These are phyloP conservation scores for Cololabis saira DNA, from an alignment of 2,113 vertebrate species.

Conservation along the genomic window DNA sequence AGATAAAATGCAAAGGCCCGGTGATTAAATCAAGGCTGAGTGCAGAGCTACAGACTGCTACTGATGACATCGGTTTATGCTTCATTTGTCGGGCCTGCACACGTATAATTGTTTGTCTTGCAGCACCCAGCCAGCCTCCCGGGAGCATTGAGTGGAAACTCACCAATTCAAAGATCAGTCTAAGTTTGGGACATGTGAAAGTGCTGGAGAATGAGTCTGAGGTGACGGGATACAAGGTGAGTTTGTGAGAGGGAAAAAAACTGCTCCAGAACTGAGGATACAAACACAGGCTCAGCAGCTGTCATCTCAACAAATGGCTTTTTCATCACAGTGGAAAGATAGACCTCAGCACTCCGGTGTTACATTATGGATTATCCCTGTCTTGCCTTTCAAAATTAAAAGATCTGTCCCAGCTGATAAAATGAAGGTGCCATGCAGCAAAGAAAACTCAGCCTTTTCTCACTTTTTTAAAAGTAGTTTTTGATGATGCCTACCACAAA, in stretches of 20 bases:
- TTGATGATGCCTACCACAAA: conserved; percentile 19
- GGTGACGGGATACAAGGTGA: conserved; percentile 92
- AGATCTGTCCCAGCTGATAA: conserved; percentile 71
- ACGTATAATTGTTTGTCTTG: conserved; percentile 62
- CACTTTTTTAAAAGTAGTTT: background rate
- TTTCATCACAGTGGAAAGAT: conserved; percentile 58
- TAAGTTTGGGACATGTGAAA: conserved; percentile 92
- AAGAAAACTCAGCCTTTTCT: conserved; percentile 16
- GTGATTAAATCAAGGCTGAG: conserved; percentile 9
- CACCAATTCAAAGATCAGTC: conserved; percentile 89
- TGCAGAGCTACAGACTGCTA: conserved; percentile 6
- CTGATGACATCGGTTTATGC: background rate
- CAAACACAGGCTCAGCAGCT: conserved; percentile 59
- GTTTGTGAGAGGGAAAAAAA: conserved; percentile 52
- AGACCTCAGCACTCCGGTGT: conserved; percentile 54
- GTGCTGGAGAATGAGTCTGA: conserved; percentile 92
- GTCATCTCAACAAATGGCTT: conserved; percentile 62
- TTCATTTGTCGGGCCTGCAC: conserved; percentile 39
- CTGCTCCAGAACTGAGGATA: conserved; percentile 44
- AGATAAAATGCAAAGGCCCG: background rate
- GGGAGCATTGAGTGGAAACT: conserved; percentile 90
- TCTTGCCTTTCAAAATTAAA: conserved; percentile 75
- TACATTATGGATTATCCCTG: conserved; percentile 65
- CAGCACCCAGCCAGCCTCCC: conserved; percentile 89
- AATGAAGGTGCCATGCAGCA: conserved; percentile 39